phyloP scores from a whole-genome alignment of 2,888 invertebrate genomes.

The Drosophila atroscutellata region DNA sequence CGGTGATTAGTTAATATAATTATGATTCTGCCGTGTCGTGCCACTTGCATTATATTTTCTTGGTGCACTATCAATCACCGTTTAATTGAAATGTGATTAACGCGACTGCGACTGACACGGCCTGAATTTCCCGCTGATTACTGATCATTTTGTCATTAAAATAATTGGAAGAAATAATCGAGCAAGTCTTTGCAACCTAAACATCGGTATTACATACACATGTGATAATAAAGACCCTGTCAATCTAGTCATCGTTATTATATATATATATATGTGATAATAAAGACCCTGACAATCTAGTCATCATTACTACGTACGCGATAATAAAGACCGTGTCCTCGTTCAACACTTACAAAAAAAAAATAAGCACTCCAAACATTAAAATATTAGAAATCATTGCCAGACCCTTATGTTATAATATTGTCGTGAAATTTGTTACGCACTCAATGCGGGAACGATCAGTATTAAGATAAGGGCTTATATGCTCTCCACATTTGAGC shows the following conservation, averaged over 20 bases:
- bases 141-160: constrained; percentile 29
- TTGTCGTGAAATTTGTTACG: not conserved
- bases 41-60: constrained; percentile 14
- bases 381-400: not conserved
- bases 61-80: constrained; percentile 47
- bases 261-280: not conserved
- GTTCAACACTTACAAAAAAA: not conserved
- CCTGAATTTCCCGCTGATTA: constrained; percentile 16
- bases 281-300: not conserved
- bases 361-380: not conserved
- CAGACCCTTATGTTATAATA: not conserved
- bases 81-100: constrained; percentile 68
- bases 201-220: not conserved
- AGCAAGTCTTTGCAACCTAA: not conserved
- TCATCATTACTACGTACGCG: too few species aligned
- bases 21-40: constrained; percentile 53
- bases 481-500: not conserved
- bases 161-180: constrained; percentile 9
- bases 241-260: too few species aligned
- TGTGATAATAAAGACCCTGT: not conserved
- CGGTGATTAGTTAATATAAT: constrained; percentile 74
- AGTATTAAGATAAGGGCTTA: not conserved
- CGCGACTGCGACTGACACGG: constrained; percentile 21
- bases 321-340: not conserved
- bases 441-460: not conserved